Evolutionary conservation across 2,888 invertebrate genomes (phyloP), one percentile per base, ranked within the genome.

Genomic region (Rhamphomyia laevipes): DNA sequence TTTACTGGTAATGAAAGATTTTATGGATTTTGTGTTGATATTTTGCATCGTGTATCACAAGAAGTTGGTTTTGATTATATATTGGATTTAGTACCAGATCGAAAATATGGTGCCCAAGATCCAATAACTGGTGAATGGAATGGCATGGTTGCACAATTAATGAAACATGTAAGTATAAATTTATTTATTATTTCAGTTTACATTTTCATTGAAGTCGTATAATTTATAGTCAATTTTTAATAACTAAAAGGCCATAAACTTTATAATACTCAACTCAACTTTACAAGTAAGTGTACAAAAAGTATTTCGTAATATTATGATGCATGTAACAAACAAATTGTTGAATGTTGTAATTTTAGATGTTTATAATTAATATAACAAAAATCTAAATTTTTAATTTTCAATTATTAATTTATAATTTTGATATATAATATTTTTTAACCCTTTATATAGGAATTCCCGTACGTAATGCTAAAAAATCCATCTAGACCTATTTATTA

Each of bases 11-110:
- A 87, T 64, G 77, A 77, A 55, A 74, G 84, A 51, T 87, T 84
- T 70, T 84, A 81, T 67, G 86, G 86, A 46, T 87, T 85, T 69
- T 86, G 86, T 69, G 81, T 86, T 54, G 86, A 87, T 65, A 74
- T 86, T 43, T 73, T 85, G 58, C 78, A 82, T 61, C 73, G 75
- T 50, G 76, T 85, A 57, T 77, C 83, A 3, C 75, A 74, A 55
- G 75, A 80, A 61, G 77, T 83, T 35, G 83, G 83, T 44, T 84
- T 84, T 67, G 78, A 81, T 58, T 85, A 83, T 65, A 76, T 81
- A 51, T 66, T 84, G 60, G 81, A 82, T 61, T 70, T 83, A 55
- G 82, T 82, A 30, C 82, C 82, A 4, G 84, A 84, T 66, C 70
- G 77, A 55, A 82, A 82, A 62, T 86, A 86, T 66, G 86, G 86